phyloP scores from a whole-genome alignment of 2,797 vertebrate genomes.

The Sebastes cheni region DNA sequence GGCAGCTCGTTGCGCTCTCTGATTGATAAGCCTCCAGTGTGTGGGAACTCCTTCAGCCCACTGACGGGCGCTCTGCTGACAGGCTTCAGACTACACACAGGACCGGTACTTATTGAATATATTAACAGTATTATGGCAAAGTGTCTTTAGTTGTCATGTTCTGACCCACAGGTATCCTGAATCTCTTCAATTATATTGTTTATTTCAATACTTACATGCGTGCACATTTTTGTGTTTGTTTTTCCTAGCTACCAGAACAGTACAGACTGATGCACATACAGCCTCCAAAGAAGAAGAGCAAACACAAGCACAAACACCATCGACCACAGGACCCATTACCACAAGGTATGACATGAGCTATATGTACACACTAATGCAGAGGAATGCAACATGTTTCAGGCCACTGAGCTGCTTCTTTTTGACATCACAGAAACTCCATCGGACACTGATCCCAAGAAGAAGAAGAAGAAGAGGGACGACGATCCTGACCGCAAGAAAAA shows the following conservation, averaged over 20 bases:
- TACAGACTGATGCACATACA: slow-evolving; percentile 98
- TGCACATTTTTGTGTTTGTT: slow-evolving; percentile 9
- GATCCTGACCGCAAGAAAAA: slow-evolving; percentile 96
- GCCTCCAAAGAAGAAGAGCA: slow-evolving; percentile 97
- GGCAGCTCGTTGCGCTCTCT: slow-evolving; percentile 95
- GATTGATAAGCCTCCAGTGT: slow-evolving; percentile 96
- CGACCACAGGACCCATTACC: slow-evolving; percentile 94
- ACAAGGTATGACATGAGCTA: slow-evolving; percentile 83
- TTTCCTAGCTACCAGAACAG: slow-evolving; percentile 90
- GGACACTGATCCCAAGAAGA: slow-evolving; percentile 97
- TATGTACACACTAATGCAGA: background rate
- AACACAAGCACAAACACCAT: slow-evolving; percentile 96
- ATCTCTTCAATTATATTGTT: background rate
- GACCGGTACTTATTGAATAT: slow-evolving; percentile 84
- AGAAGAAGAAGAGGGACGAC: slow-evolving; percentile 98
- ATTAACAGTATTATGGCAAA: background rate
- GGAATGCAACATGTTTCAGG: background rate
- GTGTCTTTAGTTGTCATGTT: background rate
- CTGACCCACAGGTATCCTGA: background rate
- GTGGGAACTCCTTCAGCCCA: slow-evolving; percentile 94
- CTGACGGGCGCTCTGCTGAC: slow-evolving; percentile 94
- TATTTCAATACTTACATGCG: background rate
- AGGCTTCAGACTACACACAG: slow-evolving; percentile 95
- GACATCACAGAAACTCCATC: slow-evolving; percentile 89
- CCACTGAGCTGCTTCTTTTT: slow-evolving; percentile 8